Evolutionary conservation across 2,888 invertebrate genomes (phyloP), one percentile per base, ranked within the genome.

Genomic region (Polia nebulosa): DNA sequence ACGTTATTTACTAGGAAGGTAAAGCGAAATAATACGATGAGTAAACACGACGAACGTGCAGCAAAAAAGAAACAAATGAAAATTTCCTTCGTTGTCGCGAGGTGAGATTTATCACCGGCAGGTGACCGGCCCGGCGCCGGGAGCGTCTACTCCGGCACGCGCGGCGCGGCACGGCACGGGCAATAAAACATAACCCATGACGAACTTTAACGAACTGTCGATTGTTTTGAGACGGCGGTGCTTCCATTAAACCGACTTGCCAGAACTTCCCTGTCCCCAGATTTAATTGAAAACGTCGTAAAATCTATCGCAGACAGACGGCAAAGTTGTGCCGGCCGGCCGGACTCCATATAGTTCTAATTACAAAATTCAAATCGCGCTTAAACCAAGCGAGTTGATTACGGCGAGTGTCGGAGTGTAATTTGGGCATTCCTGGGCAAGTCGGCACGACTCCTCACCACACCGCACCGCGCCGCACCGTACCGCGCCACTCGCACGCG

Each of bases 291-390:
- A 87, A 83, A 81, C 77, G 76, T 72, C 64, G 76, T 75, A 68
- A 76, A 78, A 81, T 82, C 82, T 76, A 83, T 82, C 80, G 75
- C 68, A 41, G 45, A 58, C 79, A 75, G 78, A 52, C 70, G 62
- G 51, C 58, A 51, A 71, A 76, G 72, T 77, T 72, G 57, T 63
- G 61, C 68, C 57, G 58, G 49, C 55, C 55, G 55, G 72, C 63
- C 41, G 67, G 70, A 74, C 75, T 71, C 69, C 75, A 82, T 78
- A 83, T 68, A 83, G 80, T 79, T 85, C 85, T 87, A 87, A 89
- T 90, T 88, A 86, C 83, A 78, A 86, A 88, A 86, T 86, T 85
- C 85, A 81, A 86, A 86, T 83, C 73, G 82, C 72, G 84, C 82
- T 86, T 82, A 65, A 86, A 80, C 80, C 72, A 86, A 76, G 72